Evolutionary conservation across 2,797 vertebrate species (phyloP).

Genomic region (Aldrovandia affinis): DNA sequence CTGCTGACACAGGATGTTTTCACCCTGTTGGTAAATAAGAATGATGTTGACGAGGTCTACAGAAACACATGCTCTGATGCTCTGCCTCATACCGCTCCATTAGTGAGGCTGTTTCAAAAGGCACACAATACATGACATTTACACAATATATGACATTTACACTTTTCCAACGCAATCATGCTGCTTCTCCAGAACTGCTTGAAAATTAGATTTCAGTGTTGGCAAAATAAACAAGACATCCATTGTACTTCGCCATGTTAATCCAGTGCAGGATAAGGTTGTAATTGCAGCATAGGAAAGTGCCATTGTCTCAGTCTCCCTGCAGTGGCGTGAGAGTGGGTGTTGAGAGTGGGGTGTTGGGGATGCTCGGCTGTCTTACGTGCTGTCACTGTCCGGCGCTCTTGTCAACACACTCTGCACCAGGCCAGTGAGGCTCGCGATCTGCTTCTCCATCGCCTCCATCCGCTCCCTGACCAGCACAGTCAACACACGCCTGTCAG

Average conservation of each 20-base stretch:
- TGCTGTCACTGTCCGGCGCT: conserved; percentile 84
- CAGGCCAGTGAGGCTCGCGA: conserved; percentile 93
- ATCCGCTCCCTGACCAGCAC: conserved; percentile 84
- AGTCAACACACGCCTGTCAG: background rate
- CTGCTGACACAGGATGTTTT: no score
- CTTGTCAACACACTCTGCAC: conserved; percentile 93
- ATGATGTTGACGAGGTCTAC: no score
- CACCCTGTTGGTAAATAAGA: no score
- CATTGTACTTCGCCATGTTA: background rate
- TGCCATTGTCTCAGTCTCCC: background rate
- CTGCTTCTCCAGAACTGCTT: background rate
- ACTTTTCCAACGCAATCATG: background rate
- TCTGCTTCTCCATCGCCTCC: conserved; percentile 99
- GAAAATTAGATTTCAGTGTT: conserved; percentile 1
- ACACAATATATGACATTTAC: background rate
- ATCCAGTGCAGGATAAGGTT: background rate
- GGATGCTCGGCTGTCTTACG: conserved; percentile 63
- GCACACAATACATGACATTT: no score
- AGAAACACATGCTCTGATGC: no score
- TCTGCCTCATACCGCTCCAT: no score
- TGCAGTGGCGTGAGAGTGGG: background rate
- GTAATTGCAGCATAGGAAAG: background rate
- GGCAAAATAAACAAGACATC: background rate
- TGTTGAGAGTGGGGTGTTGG: no score
- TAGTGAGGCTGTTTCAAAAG: no score